Evolutionary conservation across 2,888 invertebrate genomes (phyloP), one percentile per base, ranked within the genome.

Genomic region (Limenitis camilla): DNA sequence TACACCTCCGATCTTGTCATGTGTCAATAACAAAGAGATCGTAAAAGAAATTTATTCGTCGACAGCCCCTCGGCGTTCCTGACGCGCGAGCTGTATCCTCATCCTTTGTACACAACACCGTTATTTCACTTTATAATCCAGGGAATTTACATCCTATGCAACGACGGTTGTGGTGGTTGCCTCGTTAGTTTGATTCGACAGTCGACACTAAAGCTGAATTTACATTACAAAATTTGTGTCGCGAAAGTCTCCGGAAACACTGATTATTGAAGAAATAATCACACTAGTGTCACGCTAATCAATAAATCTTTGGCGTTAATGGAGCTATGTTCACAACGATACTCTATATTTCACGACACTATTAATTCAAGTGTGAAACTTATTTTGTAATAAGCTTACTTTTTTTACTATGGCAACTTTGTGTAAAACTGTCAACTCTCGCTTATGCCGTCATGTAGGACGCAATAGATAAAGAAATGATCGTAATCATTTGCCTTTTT

Each of bases 11-110:
- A 42, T 40, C 55, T 56, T 59, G 60, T 65, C 62, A 61, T 38
- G 47, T 58, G 61, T 62, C 61, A 60, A 59, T 60, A 56, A 40
- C 45, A 53, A 44, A 33, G 27, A 32, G 55, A 43, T 58, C 58
- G 56, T 60, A 57, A 49, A 59, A 49, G 45, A 54, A 46, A 54
- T 60, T 60, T 53, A 55, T 52, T 50, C 43, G 9, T 50, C 11
- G 32, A 29, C 27, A 50, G 27, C 28, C 32, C 31, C 33, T 9
- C 38, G 19, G n/a, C 11, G 29, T 30, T 9, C n/a, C n/a, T 33
- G 28, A 28, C 38, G 43, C 6, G 50, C 50, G 50, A 40, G 39
- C 50, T 40, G 40, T n/a, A 33, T 50, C 43, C 50, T 44, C 30
- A 28, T 36, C 30, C 29, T 35, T 10, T 10, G 4, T 31, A 8